Conservation (phyloP, 2,797 vertebrate genomes). For the Erpetoichthys calabaricus region DNA sequence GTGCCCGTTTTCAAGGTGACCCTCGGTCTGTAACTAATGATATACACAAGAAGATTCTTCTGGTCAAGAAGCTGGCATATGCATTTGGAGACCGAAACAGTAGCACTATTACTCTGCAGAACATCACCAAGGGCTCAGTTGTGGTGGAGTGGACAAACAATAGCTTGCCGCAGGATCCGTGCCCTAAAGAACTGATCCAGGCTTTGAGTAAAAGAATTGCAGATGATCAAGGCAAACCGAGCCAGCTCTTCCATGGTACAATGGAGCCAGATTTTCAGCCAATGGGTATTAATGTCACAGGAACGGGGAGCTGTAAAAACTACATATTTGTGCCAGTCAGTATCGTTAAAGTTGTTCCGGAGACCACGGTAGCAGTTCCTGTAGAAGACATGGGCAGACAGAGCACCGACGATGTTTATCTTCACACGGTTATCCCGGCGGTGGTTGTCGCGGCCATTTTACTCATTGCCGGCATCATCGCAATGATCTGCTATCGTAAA, state of each 20-base stretch:
- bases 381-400: constrained; percentile 61
- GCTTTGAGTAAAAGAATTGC: constrained; percentile 64
- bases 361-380: constrained; percentile 40
- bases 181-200: constrained; percentile 73
- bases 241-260: constrained; percentile 40
- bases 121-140: constrained; percentile 76
- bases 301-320: constrained; percentile 62
- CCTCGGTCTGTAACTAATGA: constrained; percentile 57
- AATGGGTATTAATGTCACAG: constrained; percentile 54
- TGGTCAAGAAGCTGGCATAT: constrained; percentile 79
- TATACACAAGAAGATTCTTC: constrained; percentile 77
- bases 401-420: constrained; percentile 84
- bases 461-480: constrained; percentile 82
- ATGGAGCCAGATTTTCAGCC: constrained; percentile 81
- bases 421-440: constrained; percentile 90
- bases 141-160: constrained; percentile 92
- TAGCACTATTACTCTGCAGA: constrained; percentile 74
- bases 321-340: constrained; percentile 66
- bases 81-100: constrained; percentile 83
- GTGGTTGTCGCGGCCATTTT: constrained; percentile 90
- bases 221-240: constrained; percentile 50
- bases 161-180: constrained; percentile 71
- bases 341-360: constrained; percentile 15
- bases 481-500: constrained; percentile 96
- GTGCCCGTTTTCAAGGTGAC: constrained; percentile 68